Evolutionary conservation across 2,797 vertebrate species (phyloP).

Genomic region (Petrocephalus schoutedeni): DNA sequence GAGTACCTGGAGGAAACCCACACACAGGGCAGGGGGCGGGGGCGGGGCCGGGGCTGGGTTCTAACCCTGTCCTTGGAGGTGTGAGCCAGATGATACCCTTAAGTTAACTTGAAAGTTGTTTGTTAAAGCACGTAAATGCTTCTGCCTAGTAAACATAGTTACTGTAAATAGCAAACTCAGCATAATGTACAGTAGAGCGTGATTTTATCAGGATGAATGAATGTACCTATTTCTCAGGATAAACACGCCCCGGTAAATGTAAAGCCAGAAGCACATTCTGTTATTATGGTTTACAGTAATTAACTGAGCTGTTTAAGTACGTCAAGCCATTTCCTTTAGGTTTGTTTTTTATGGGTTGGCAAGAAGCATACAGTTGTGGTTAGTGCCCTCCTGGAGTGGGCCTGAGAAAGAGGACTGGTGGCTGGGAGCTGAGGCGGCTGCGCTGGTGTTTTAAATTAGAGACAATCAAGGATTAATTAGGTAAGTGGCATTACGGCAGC

Average conservation of each 20-base stretch:
- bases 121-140: neutral
- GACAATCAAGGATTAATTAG: conserved; percentile 26
- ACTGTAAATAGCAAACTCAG: neutral
- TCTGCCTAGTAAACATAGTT: neutral
- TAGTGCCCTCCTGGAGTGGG: neutral
- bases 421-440: neutral
- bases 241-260: neutral
- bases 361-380: neutral
- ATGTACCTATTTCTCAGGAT: neutral
- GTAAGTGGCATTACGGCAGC: conserved; percentile 43
- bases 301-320: neutral
- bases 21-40: neutral
- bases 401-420: neutral
- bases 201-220: neutral
- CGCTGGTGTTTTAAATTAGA: conserved; percentile 22
- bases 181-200: neutral
- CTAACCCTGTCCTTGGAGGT: neutral
- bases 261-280: neutral
- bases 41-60: neutral
- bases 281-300: neutral
- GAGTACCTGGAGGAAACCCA: neutral
- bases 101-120: neutral
- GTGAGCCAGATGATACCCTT: neutral
- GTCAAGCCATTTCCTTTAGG: neutral
- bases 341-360: neutral